Base-by-base conservation (phyloP, 2,797 vertebrate genomes). In the Myoxocephalus aenaeus region DNA sequence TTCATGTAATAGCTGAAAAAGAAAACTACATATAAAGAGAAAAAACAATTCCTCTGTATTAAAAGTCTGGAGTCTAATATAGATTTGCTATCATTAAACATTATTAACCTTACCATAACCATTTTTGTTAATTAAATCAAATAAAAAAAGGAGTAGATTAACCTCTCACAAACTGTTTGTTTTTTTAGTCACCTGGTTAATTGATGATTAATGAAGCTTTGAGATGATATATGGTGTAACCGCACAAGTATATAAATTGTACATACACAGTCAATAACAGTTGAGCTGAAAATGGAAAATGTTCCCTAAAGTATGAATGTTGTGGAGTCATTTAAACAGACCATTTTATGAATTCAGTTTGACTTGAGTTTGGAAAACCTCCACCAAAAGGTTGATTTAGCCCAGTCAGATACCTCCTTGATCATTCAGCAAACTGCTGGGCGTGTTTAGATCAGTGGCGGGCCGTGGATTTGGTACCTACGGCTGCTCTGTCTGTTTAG, bases 201-300 rank as follows among this genome's bases (percentile, higher is more conserved):
- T 18, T 46, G 44, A 46, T 7, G 17, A 46, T 18, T 17, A 46
- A 17, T 13, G 42, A 17, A 44, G 6, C 18, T 48, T 48, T 48
- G 51, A 54, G 22, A 14, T 25, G 3, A 22, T 51, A 17, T 11
- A 20, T 9, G 29, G 29, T 42, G 11, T 25, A 70, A 51, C 11
- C 2, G 29, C 32, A 29, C 25, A 46, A 69, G 12, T 44, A 69
- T 18, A n/a, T 50, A 3, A 44, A 12, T n/a, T 61, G 68, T 17
- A 29, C 12, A 63, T 14, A 34, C 15, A 59, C 15, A 59, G n/a
- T 73, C 27, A 50, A 58, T 40, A 58, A 51, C 10, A 62, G 50
- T 20, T 40, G 25, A 70, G 57, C 46, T 58, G 32, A 7, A 25
- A 25, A 69, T 22, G 34, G 29, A 56, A 67, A 71, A 73, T 27